Percentiles rank a stretch among this genome's conserved stretches.
Conservation (phyloP, 2,888 invertebrate genomes). For the Meta bourneti region DNA sequence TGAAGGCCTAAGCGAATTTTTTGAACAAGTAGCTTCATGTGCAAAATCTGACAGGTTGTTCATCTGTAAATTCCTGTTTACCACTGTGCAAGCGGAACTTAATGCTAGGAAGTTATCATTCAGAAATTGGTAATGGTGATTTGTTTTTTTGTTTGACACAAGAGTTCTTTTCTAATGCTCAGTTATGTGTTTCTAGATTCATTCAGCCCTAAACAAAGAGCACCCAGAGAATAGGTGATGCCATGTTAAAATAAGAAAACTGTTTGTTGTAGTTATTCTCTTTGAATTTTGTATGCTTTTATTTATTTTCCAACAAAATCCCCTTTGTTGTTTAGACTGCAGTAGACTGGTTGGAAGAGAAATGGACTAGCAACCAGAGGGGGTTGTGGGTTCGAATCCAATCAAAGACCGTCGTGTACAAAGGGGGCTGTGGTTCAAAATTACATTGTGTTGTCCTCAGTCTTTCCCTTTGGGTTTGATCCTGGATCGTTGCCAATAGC, state of each 20-base stretch:
- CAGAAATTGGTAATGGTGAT: slow-evolving; percentile 29
- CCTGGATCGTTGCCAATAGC: no score
- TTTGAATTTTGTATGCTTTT: no score
- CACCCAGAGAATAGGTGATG: neutral
- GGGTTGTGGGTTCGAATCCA: no score
- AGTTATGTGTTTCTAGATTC: neutral
- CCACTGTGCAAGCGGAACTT: slow-evolving; percentile 86
- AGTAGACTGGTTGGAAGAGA: no score
- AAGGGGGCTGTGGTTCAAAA: no score
- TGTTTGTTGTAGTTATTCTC: neutral
- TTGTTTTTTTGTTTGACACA: neutral
- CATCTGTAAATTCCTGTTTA: slow-evolving; percentile 86
- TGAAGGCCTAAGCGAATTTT: slow-evolving; percentile 34
- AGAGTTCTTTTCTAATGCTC: neutral
- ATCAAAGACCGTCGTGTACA: no score
- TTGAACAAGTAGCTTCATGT: slow-evolving; percentile 37
- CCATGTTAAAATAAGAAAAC: neutral
- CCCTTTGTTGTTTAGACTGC: no score
- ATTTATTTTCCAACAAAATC: no score
- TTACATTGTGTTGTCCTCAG: no score
- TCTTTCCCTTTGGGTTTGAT: no score
- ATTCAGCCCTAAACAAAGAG: neutral
- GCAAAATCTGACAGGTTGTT: neutral
- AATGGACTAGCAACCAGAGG: no score
- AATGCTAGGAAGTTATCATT: slow-evolving; percentile 83